Percentiles rank a stretch among this genome's conserved stretches.
Evolutionary conservation across 2,797 vertebrate genomes (phyloP).

Genomic region (Crocodylus rhombifer): DNA sequence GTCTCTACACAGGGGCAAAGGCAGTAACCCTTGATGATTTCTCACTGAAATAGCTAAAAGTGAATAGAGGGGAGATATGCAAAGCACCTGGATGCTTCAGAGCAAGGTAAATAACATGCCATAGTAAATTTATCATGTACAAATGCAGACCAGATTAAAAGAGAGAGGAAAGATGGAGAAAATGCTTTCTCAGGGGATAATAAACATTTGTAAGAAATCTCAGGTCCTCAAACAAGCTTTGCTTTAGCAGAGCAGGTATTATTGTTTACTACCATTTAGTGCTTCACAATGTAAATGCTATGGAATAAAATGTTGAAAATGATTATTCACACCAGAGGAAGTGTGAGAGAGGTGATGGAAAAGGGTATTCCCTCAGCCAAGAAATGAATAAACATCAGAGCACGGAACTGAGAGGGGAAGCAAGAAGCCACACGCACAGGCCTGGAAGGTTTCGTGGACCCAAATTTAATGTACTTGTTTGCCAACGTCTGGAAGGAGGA

Average conservation of each 20-base stretch:
- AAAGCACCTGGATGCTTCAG: not conserved
- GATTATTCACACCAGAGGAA: not conserved
- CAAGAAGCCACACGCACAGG: not conserved
- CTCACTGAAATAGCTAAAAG: not conserved
- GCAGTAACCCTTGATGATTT: rapidly evolving
- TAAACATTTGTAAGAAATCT: too few species aligned
- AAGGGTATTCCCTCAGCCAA: not conserved
- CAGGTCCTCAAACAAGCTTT: not conserved
- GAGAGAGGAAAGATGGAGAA: too few species aligned
- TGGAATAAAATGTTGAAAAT: not conserved
- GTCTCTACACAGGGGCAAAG: not conserved
- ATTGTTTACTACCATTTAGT: not conserved
- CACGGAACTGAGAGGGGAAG: not conserved
- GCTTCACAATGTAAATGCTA: not conserved
- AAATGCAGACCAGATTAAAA: not conserved
- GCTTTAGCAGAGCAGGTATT: not conserved
- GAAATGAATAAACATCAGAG: not conserved
- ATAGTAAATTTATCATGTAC: not conserved
- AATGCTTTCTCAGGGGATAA: not conserved
- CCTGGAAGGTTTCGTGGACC: not conserved
- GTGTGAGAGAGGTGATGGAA: too few species aligned
- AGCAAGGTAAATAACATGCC: not conserved
- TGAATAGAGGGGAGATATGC: rapidly evolving
- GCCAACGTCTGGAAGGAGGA: not conserved
- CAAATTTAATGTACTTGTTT: rapidly evolving